These are phyloP conservation scores for Ceraclea dissimilis DNA, from an alignment of 2,888 invertebrate species.

Conservation along the genomic window DNA sequence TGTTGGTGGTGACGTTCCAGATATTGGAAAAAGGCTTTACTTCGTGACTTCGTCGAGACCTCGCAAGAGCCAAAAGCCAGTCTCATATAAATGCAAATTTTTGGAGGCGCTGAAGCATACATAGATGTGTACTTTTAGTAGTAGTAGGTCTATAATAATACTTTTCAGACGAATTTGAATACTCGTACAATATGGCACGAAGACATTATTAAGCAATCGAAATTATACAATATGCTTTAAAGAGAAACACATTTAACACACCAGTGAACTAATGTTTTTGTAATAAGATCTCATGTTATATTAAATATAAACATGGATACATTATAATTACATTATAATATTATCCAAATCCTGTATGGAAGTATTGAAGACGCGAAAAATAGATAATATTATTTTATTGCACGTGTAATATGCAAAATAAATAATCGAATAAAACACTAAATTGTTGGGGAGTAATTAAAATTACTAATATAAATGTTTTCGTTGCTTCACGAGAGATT, in stretches of 20 bases:
- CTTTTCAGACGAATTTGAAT: slow-evolving; percentile 3
- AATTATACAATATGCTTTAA: not conserved
- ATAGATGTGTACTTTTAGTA: slow-evolving; percentile 2
- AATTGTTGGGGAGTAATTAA: too few relatives aligned
- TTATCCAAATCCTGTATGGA: too few relatives aligned
- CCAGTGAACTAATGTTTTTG: not conserved
- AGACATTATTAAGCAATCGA: slow-evolving; percentile 1
- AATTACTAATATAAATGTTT: too few relatives aligned
- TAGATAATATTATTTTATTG: too few relatives aligned
- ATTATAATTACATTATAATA: too few relatives aligned
- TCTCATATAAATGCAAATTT: slow-evolving; percentile 27
- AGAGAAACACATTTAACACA: not conserved
- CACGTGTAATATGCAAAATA: too few relatives aligned
- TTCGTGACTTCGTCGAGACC: slow-evolving; percentile 6
- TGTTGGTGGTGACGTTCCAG: not conserved
- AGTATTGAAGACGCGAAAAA: too few relatives aligned
- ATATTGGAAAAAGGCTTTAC: slow-evolving; percentile 4
- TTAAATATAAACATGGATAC: not conserved
- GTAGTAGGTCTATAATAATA: not conserved
- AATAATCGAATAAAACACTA: too few relatives aligned
- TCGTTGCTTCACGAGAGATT: too few relatives aligned
- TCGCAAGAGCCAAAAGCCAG: slow-evolving; percentile 12
- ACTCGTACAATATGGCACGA: not conserved
- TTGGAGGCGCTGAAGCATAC: slow-evolving; percentile 22
- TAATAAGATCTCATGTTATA: too few relatives aligned